These are phyloP conservation scores for Parnassius apollo DNA, from an alignment of 2,888 invertebrate genomes.

Conservation along the genomic window DNA sequence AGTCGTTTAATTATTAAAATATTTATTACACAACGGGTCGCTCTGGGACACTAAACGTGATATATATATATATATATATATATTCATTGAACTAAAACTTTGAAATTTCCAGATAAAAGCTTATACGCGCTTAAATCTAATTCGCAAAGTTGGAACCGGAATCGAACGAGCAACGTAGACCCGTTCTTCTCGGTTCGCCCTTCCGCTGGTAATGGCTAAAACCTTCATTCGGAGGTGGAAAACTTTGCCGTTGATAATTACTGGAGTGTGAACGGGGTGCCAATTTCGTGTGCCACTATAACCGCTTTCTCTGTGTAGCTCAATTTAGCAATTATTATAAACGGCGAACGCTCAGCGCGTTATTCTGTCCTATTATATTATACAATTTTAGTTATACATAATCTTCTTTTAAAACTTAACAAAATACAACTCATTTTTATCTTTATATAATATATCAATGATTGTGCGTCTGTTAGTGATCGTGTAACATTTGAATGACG, in stretches of 20 bases:
- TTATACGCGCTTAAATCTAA: slow-evolving; percentile 26
- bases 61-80: slow-evolving; percentile 10
- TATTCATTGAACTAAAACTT: slow-evolving; percentile 5
- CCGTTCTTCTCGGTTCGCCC: slow-evolving; percentile 32
- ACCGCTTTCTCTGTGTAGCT: slow-evolving; percentile 37
- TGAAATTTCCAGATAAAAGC: slow-evolving; percentile 18
- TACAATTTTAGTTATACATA: too few relatives aligned
- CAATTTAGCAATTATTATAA: slow-evolving; percentile 61
- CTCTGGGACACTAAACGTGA: slow-evolving; percentile 17
- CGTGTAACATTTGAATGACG: too few relatives aligned
- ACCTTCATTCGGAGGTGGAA: slow-evolving; percentile 55
- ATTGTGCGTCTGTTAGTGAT: too few relatives aligned
- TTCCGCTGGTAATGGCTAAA: slow-evolving; percentile 54
- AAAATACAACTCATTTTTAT: too few relatives aligned
- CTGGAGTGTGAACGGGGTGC: slow-evolving; percentile 62
- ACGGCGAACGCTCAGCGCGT: slow-evolving; percentile 30
- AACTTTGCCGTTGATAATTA: slow-evolving; percentile 69
- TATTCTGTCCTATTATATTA: slow-evolving; percentile 8
- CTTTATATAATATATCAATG: too few relatives aligned
- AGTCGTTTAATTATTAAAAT: not conserved
- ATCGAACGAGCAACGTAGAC: slow-evolving; percentile 34
- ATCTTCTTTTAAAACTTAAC: too few relatives aligned
- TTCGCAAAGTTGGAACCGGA: slow-evolving; percentile 35
- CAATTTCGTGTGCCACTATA: slow-evolving; percentile 41
- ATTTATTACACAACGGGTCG: not conserved